phyloP scores from a whole-genome alignment of 2,113 vertebrate genomes.

The Ammodytes dubius region DNA sequence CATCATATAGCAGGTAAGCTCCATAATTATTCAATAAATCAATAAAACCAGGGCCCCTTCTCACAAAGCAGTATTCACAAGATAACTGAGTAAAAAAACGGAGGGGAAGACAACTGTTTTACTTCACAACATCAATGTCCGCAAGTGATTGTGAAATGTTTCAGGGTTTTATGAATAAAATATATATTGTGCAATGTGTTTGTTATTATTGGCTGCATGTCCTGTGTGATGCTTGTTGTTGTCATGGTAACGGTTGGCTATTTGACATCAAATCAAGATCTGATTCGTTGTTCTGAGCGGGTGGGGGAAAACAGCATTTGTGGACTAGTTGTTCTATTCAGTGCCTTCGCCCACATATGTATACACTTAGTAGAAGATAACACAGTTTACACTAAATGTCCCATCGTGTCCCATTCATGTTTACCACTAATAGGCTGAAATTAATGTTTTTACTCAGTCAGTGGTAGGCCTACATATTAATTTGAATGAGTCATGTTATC shows the following conservation, averaged over 20 bases:
- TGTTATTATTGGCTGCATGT: not conserved
- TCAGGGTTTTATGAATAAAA: not conserved
- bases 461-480: not conserved
- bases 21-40: constrained; percentile 15
- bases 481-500: not conserved
- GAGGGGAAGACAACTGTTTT: not conserved
- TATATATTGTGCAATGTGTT: not conserved
- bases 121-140: not conserved
- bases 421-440: not conserved
- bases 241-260: not conserved
- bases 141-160: too few relatives aligned
- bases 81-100: not conserved
- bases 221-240: not conserved
- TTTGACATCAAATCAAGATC: not conserved
- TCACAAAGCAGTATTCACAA: not conserved
- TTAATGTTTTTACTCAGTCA: not conserved
- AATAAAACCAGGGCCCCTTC: constrained; percentile 3
- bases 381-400: not conserved
- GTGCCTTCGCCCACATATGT: not conserved
- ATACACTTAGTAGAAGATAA: constrained; percentile 7
- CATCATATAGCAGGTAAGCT: constrained; percentile 22
- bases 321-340: not conserved
- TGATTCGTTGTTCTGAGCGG: not conserved
- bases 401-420: not conserved
- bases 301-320: not conserved